Percentiles rank a stretch among this genome's conserved stretches.
phyloP scores from a whole-genome alignment of 2,888 invertebrate species.

The Stratiomys singularior region DNA sequence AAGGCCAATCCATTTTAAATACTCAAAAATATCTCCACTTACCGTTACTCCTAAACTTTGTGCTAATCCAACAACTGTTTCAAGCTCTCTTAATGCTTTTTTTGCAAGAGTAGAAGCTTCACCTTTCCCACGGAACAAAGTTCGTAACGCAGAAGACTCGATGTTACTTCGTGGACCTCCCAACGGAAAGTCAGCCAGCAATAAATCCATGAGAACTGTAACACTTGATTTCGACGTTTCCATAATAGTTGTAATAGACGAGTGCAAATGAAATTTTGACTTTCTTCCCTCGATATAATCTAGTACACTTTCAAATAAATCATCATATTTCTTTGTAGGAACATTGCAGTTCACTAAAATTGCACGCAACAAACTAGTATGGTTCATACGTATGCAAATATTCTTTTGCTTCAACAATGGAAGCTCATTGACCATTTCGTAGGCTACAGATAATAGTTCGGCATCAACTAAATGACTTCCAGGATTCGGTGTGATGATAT shows the following conservation, averaged over 20 bases:
- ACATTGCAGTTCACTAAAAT: slow-evolving; percentile 84
- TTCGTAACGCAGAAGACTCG: slow-evolving; percentile 62
- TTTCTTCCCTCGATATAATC: slow-evolving; percentile 69
- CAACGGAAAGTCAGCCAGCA: slow-evolving; percentile 60
- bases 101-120: slow-evolving; percentile 75
- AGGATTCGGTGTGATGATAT: slow-evolving; percentile 83
- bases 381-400: slow-evolving; percentile 80
- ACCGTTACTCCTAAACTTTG: slow-evolving; percentile 81
- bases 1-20: too few relatives aligned
- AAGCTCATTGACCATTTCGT: slow-evolving; percentile 78
- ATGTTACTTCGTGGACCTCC: slow-evolving; percentile 60
- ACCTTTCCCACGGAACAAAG: slow-evolving; percentile 76
- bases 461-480: slow-evolving; percentile 85
- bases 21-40: slow-evolving; percentile 67
- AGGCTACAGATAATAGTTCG: slow-evolving; percentile 82
- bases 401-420: slow-evolving; percentile 73
- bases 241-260: slow-evolving; percentile 75
- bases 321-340: slow-evolving; percentile 71
- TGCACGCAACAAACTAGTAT: slow-evolving; percentile 79
- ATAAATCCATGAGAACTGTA: slow-evolving; percentile 60
- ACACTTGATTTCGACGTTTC: slow-evolving; percentile 64
- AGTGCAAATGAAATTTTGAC: slow-evolving; percentile 77
- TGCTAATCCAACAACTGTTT: slow-evolving; percentile 76
- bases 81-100: slow-evolving; percentile 79
- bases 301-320: slow-evolving; percentile 60